Conservation (phyloP, 1,140 invertebrate genomes). For the Achatina immaculata region DNA sequence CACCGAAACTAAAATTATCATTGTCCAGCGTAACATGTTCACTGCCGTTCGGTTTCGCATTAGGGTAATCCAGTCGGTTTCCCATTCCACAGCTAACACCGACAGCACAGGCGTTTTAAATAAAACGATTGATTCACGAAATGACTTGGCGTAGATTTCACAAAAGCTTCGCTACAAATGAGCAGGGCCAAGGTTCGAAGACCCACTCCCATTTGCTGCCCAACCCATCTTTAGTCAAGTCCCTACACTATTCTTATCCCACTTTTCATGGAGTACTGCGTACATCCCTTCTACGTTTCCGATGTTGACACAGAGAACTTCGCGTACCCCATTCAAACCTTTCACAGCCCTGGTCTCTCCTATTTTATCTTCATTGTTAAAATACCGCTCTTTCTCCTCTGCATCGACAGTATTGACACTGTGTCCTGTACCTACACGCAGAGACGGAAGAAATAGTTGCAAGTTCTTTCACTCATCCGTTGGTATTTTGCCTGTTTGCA, state of each 20-base stretch:
- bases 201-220: neutral
- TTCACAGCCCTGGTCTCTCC: neutral
- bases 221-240: neutral
- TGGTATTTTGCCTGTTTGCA: slow-evolving; percentile 8
- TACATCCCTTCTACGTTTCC: neutral
- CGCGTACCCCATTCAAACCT: neutral
- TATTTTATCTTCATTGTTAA: neutral
- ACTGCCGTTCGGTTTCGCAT: neutral
- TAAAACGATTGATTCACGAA: neutral
- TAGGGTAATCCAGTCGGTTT: neutral
- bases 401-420: slow-evolving; percentile 1
- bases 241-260: neutral
- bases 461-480: neutral
- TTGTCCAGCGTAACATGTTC: neutral
- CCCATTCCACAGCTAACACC: neutral
- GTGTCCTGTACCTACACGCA: neutral
- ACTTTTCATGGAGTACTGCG: too few relatives aligned
- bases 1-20: slow-evolving; percentile 2
- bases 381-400: neutral
- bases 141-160: neutral
- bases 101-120: neutral
- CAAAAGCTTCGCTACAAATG: neutral
- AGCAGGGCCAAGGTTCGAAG: slow-evolving; percentile 5
- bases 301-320: neutral
- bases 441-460: neutral